Conservation (phyloP, 2,797 vertebrate species). For the Cyprinodon diabolis region DNA sequence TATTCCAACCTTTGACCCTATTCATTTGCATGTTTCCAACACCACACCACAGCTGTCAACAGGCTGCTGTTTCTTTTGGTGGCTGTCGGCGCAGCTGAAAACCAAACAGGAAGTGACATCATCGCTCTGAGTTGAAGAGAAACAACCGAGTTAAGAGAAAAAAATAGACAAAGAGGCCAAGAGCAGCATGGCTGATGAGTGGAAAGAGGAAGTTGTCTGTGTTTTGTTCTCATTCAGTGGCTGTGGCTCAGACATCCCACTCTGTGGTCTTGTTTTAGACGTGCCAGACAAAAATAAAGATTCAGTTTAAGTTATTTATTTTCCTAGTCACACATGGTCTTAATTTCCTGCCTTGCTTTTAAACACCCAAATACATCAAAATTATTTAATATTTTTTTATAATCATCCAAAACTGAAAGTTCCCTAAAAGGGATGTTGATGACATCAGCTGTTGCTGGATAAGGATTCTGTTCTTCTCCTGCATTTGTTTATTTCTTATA, state of each 20-base stretch:
- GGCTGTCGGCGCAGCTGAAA: conserved; percentile 59
- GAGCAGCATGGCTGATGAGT: conserved; percentile 61
- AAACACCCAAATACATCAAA: conserved; percentile 18
- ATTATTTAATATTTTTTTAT: conserved; percentile 9
- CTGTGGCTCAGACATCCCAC: conserved; percentile 70
- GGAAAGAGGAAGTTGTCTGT: conserved; percentile 83
- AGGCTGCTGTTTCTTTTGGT: conserved; percentile 61
- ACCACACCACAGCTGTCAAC: conserved; percentile 71
- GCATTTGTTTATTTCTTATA: conserved; percentile 8
- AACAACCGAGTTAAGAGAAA: conserved; percentile 67
- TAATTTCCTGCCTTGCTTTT: conserved; percentile 33
- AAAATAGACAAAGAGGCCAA: conserved; percentile 53
- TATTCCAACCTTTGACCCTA: conserved; percentile 61
- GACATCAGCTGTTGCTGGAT: conserved; percentile 30
- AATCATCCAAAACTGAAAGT: conserved; percentile 18
- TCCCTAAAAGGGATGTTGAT: conserved; percentile 24
- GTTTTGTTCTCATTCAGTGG: conserved; percentile 66
- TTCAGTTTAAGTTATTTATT: conserved; percentile 72
- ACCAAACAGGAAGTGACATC: conserved; percentile 85
- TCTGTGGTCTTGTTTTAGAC: conserved; percentile 75
- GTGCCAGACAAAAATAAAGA: conserved; percentile 75
- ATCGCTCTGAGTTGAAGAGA: conserved; percentile 57
- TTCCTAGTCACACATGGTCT: conserved; percentile 51
- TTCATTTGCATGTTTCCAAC: conserved; percentile 75
- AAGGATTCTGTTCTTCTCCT: conserved; percentile 13